These are phyloP conservation scores for Drosophila pallidifrons DNA, from an alignment of 1,140 invertebrate species.

Conservation along the genomic window DNA sequence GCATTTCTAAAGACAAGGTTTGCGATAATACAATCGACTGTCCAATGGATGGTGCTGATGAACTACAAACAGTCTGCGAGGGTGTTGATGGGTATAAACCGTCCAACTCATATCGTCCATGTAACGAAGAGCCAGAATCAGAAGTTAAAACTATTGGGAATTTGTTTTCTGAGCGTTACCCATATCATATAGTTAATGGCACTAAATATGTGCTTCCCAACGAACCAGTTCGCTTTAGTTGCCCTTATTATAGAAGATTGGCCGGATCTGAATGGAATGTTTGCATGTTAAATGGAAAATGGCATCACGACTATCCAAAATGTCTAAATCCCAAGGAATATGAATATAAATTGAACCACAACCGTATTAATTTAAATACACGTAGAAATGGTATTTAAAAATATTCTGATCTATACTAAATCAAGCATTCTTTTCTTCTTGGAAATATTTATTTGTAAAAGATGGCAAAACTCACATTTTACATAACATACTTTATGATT, in stretches of 20 bases:
- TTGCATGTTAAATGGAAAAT: constrained; percentile 8
- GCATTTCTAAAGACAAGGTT: neutral
- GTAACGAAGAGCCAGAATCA: neutral
- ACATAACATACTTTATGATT: too few species aligned
- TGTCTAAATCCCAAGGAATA: neutral
- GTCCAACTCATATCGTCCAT: neutral
- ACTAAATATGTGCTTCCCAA: constrained; percentile 18
- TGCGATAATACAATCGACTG: constrained; percentile 27
- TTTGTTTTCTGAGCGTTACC: neutral
- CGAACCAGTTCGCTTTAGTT: constrained; percentile 1
- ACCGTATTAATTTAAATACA: neutral
- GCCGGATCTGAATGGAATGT: constrained; percentile 23
- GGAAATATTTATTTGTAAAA: too few species aligned
- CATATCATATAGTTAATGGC: neutral
- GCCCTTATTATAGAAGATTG: neutral
- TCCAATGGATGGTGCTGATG: constrained; percentile 39
- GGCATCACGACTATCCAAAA: neutral
- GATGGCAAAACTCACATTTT: too few species aligned
- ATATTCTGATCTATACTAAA: too few species aligned
- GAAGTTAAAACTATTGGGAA: neutral
- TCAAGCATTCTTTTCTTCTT: too few species aligned
- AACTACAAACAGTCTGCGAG: constrained; percentile 17
- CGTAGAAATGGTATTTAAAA: neutral
- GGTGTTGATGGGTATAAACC: neutral
- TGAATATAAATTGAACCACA: too few species aligned